Evolutionary conservation across 2,797 vertebrate genomes (phyloP).

Genomic region (Parambassis ranga): DNA sequence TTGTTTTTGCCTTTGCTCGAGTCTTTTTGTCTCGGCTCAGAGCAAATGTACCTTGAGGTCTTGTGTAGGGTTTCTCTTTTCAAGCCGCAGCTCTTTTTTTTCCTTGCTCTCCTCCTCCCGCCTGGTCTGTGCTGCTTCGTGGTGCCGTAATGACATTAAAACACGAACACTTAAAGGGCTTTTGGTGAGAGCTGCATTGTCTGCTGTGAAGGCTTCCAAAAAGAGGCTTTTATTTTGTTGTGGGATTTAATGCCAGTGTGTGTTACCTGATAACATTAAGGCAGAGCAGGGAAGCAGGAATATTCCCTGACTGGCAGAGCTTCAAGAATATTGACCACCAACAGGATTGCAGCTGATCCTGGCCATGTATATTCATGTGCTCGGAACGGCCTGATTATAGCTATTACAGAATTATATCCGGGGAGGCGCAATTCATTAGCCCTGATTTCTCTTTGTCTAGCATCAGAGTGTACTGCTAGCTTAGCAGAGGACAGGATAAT

Average conservation of each 20-base stretch:
- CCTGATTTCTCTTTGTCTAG: conserved; percentile 75
- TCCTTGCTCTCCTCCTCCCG: conserved; percentile 30
- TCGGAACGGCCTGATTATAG: conserved; percentile 76
- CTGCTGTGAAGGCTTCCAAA: conserved; percentile 80
- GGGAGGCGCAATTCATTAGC: conserved; percentile 80
- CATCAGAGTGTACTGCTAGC: conserved; percentile 61
- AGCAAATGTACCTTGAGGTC: conserved; percentile 83
- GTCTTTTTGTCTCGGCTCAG: conserved; percentile 72
- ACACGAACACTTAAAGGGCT: conserved; percentile 83
- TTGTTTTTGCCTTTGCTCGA: conserved; percentile 72
- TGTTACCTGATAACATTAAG: conserved; percentile 87
- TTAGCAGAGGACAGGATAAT: conserved; percentile 44
- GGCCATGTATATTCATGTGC: conserved; percentile 77
- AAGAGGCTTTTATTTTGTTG: conserved; percentile 81
- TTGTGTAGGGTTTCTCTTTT: conserved; percentile 79
- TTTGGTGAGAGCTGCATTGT: conserved; percentile 81
- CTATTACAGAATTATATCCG: conserved; percentile 81
- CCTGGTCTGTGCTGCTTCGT: conserved; percentile 71
- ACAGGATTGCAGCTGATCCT: conserved; percentile 79
- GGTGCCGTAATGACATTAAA: conserved; percentile 84
- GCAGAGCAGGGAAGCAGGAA: conserved; percentile 69
- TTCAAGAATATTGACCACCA: conserved; percentile 85
- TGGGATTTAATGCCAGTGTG: conserved; percentile 86
- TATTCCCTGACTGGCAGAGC: conserved; percentile 76
- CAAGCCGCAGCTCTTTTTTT: conserved; percentile 46